Evolutionary conservation across 2,113 vertebrate genomes (phyloP).

Genomic region (Barbus barbus): DNA sequence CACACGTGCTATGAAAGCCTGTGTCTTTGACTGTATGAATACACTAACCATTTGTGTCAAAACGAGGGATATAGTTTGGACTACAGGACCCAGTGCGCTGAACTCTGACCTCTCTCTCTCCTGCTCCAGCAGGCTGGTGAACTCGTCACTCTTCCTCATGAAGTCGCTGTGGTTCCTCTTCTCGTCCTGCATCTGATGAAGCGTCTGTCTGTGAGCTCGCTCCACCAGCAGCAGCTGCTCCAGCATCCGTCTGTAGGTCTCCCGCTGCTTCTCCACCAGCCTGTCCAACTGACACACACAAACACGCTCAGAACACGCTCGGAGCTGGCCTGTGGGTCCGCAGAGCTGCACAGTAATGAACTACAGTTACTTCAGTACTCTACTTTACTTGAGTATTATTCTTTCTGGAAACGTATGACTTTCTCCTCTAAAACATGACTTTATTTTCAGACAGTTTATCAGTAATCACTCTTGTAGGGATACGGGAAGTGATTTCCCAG

Average conservation of each 20-base stretch:
- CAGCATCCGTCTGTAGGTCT: constrained; percentile 87
- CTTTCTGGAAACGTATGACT: too few species aligned
- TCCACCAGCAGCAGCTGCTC: constrained; percentile 92
- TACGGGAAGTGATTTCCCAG: too few species aligned
- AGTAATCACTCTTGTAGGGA: too few species aligned
- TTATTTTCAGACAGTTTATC: too few species aligned
- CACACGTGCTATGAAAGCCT: too few species aligned
- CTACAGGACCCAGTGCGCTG: too few species aligned
- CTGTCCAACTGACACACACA: constrained; percentile 83
- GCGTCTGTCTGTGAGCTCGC: constrained; percentile 87
- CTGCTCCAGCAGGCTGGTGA: constrained; percentile 91
- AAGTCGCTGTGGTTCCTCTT: constrained; percentile 92
- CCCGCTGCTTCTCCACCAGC: constrained; percentile 89
- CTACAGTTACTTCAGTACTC: too few species aligned
- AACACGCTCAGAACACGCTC: background rate
- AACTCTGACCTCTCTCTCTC: constrained; percentile 86
- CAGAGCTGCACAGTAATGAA: too few species aligned
- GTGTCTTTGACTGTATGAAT: too few species aligned
- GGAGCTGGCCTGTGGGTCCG: too few species aligned
- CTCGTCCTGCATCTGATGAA: constrained; percentile 87
- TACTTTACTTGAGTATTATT: too few species aligned
- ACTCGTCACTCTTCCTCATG: constrained; percentile 91
- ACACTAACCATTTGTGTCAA: background rate
- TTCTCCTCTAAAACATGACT: too few species aligned
- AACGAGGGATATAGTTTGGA: background rate